Evolutionary conservation across 1,140 invertebrate genomes (phyloP), one percentile per base, ranked within the genome.

Genomic region (Rhynchophorus ferrugineus): DNA sequence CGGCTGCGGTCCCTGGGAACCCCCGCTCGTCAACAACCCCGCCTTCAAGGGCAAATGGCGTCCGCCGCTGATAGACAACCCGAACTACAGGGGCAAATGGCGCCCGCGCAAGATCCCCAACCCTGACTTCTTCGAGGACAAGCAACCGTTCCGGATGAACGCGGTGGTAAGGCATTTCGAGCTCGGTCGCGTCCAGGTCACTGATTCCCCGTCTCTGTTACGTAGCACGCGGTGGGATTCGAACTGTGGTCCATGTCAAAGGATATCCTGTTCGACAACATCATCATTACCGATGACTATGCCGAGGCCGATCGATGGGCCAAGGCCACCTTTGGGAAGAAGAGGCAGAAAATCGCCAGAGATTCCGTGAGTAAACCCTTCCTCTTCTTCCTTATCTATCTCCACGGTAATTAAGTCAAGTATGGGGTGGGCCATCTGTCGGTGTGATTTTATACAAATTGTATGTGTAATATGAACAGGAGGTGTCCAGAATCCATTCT

Each of bases 201-300:
- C n/a, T n/a, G n/a, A n/a, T n/a, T n/a, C n/a, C n/a, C n/a, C n/a
- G n/a, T n/a, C n/a, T n/a, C n/a, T n/a, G n/a, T n/a, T 16, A 14
- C 74, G 20, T 66, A 95, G 91, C 79, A 77, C 63, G 93, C 93
- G 49, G 75, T 99, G 57, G 95, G 95, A 24, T 83, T 99, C 67
- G 96, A 99, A 71, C 71, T 99, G 29, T 99, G 96, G 96, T 95
- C 95, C 0, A 98, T 99, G 90, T 94, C 91, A 0, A 84, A 90
- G 58, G 80, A 85, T 60, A 91, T 99, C 61, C 75, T 90, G 35
- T 96, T 95, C 73, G 96, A 99, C 71, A 99, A 99, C 71, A 78
- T 99, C 22, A 75, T 99, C 29, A 80, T 99, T 49, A 90, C 93
- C 1, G 90, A 97, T 69, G 83, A 90, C 61, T 72, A 82, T 49